These are phyloP conservation scores for Scaptomyza polygonia DNA, from an alignment of 2,888 invertebrate species.

Conservation along the genomic window DNA sequence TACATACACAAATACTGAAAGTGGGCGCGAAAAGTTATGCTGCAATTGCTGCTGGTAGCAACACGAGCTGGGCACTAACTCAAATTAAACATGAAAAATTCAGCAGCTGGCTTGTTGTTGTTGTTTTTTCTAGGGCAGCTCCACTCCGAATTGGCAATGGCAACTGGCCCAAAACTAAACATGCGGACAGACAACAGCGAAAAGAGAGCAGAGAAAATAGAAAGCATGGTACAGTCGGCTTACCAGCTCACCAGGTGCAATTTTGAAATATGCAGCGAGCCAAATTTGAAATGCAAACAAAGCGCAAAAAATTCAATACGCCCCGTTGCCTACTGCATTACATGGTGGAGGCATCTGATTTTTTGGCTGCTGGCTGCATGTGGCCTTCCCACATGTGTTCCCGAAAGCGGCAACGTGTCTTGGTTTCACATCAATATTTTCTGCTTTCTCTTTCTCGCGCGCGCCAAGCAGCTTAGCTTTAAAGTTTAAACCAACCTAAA, in stretches of 20 bases:
- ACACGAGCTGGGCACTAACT: slow-evolving; percentile 63
- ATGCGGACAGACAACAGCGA: background rate
- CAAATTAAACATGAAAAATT: slow-evolving; percentile 79
- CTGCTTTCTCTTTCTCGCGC: background rate
- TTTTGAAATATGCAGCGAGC: slow-evolving; percentile 66
- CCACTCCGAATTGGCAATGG: slow-evolving; percentile 41
- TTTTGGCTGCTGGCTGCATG: background rate
- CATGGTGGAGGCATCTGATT: background rate
- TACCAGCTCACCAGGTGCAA: slow-evolving; percentile 40
- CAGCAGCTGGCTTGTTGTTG: slow-evolving; percentile 44
- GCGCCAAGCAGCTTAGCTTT: too few species aligned
- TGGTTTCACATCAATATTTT: slow-evolving; percentile 2
- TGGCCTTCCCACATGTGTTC: slow-evolving; percentile 6
- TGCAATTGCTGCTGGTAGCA: slow-evolving; percentile 25
- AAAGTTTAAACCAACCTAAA: background rate
- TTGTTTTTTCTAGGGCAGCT: slow-evolving; percentile 16
- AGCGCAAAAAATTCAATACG: slow-evolving; percentile 37
- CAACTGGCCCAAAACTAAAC: slow-evolving; percentile 38
- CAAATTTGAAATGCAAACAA: slow-evolving; percentile 77
- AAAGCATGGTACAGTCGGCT: background rate
- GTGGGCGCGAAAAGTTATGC: slow-evolving; percentile 43
- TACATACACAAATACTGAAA: slow-evolving; percentile 7
- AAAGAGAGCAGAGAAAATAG: background rate
- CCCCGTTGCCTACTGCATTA: slow-evolving; percentile 14
- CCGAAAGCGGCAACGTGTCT: slow-evolving; percentile 14